Evolutionary conservation across 2,113 vertebrate species (phyloP), one percentile per base, ranked within the genome.

Genomic region (Leucoraja erinaceus): DNA sequence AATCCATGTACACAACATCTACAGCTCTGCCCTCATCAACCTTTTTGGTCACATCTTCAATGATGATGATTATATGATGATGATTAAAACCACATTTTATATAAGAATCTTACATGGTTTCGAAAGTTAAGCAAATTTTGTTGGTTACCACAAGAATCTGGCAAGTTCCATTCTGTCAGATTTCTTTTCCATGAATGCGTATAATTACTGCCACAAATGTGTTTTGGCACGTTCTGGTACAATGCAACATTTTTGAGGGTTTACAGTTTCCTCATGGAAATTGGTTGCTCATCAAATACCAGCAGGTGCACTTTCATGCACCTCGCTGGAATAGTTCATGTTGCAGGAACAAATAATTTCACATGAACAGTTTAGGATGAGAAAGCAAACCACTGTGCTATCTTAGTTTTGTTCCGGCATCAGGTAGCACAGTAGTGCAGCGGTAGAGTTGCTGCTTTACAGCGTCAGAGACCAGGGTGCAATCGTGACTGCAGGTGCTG

Each of bases 141-240:
- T 94, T 93, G 93, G 94, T 94, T 94, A 94, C 91, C 95, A 94
- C 70, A 93, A 94, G 94, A 93, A 95, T 93, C 93, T 96, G 95
- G 96, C 95, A 59, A 92, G 93, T 95, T 94, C 95, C 93, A 93
- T 91, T 93, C 94, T 94, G 93, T 94, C 94, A 93, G 78, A 93
- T 18, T 81, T 72, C 14, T 54, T 68, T 68, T 16, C 75, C 31
- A 70, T 61, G 61, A 68, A 20, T 90, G 63, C 68, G 25, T 6
- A 68, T 72, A 63, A 91, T 72, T 72, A 25, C 54, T 91, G 33
- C 38, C 72, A 54, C 20, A 70, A 33, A 91, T 66, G 68, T 33
- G 68, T 72, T 91, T 74, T 68, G 70, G 66, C 66, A 72, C 72
- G 90, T 54, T 38, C 3, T 72, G 66, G 70, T 61, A 88, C 59